These are phyloP conservation scores for Megaustenia siamemsis DNA, from an alignment of 2,888 invertebrate genomes.

Conservation along the genomic window DNA sequence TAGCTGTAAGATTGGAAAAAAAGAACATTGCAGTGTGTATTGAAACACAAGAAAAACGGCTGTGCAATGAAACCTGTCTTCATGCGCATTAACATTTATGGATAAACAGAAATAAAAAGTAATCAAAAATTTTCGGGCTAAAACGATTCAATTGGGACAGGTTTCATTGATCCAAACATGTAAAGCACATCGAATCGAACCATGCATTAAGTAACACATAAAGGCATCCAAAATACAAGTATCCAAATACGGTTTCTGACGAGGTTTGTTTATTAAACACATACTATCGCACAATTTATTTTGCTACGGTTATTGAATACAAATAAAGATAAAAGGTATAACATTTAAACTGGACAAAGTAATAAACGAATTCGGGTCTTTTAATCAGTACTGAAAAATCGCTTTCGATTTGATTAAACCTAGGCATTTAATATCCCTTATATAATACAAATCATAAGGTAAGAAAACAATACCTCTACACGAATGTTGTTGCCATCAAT, in stretches of 20 bases:
- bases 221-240: constrained; percentile 13
- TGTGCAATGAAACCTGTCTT: constrained; percentile 54
- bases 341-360: background rate
- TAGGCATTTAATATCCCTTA: background rate
- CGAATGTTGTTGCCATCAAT: constrained; percentile 74
- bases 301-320: background rate
- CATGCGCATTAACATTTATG: background rate
- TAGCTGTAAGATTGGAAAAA: constrained; percentile 62
- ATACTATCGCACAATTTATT: constrained; percentile 3
- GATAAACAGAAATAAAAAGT: background rate
- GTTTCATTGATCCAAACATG: constrained; percentile 51
- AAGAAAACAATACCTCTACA: constrained; percentile 70
- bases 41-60: constrained; percentile 25
- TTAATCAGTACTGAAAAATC: background rate
- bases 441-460: background rate
- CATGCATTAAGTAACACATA: constrained; percentile 45
- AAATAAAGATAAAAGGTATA: background rate
- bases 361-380: constrained; percentile 5
- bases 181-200: constrained; percentile 42
- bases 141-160: constrained; percentile 33
- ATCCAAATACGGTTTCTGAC: background rate
- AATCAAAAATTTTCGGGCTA: background rate
- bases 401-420: constrained; percentile 3
- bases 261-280: background rate
- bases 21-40: constrained; percentile 44